Evolutionary conservation across 2,113 vertebrate genomes (phyloP), one percentile per base, ranked within the genome.

Genomic region (Melanostigma gelatinosum): DNA sequence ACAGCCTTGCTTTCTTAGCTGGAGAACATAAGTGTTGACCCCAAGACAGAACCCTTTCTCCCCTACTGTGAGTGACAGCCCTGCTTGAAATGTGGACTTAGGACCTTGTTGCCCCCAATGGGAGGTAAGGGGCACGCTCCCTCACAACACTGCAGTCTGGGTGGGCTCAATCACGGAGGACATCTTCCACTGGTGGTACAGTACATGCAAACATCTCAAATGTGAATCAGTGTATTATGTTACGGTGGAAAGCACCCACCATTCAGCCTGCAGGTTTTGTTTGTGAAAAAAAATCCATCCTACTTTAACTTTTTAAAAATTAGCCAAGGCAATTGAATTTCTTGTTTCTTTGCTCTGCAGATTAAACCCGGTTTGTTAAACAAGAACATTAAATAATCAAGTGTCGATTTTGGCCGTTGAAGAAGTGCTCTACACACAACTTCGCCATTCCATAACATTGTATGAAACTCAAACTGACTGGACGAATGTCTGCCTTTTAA

Each of bases 1-100:
- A 55, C 75, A n/a, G 88, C 68, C 90, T 94, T 96, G 95, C 95
- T 96, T 96, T 96, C 90, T 94, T 95, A 96, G 95, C 95, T 96
- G 95, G 95, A 92, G 93, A 94, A 94, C 93, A 96, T 96, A 95
- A 95, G 92, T 93, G 92, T 87, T 94, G 93, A 94, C 92, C 92
- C 91, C 89, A 88, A 86, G 93, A 94, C 94, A 90, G 93, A 94
- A 92, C 90, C 84, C 88, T 89, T 85, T 91, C 93, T 92, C 89
- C 93, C 94, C 94, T 85, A 81, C 93, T 94, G 93, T 92, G 94
- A 94, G 87, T 92, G 92, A 93, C 92, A 94, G 93, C 87, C 86
- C 88, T 42, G 88, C 89, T 89, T 85, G 89, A 93, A 89, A 91
- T 91, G 92, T 91, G 91, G 91, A 93, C 92, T 86, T 85, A 88